Evolutionary conservation across 53 echinoderm and acorn worm species (phyloP).

Genomic region (Astropecten irregularis): DNA sequence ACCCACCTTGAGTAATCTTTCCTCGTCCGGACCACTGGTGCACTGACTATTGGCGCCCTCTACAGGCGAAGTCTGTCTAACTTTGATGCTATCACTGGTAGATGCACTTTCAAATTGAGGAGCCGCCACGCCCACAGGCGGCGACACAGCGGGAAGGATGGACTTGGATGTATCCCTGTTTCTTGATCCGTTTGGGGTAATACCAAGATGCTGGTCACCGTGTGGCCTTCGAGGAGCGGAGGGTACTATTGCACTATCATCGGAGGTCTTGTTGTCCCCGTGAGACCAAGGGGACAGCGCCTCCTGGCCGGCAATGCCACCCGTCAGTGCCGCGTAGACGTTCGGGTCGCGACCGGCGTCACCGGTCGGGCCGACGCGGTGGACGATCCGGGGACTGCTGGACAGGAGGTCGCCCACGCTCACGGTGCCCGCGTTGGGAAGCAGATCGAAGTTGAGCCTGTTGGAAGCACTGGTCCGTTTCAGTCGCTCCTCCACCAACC

Average conservation of each 20-base stretch:
- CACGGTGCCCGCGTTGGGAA: slow-evolving; percentile 65
- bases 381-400: slow-evolving; percentile 73
- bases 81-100: slow-evolving; percentile 11
- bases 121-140: neutral
- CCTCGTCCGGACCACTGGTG: neutral
- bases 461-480: neutral
- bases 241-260: slow-evolving; percentile 20
- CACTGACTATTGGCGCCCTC: neutral
- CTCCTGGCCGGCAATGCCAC: neutral
- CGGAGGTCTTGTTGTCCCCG: neutral
- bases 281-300: slow-evolving; percentile 11
- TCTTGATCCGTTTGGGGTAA: slow-evolving; percentile 8
- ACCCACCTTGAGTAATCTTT: slow-evolving; percentile 33
- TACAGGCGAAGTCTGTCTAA: neutral
- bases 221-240: neutral
- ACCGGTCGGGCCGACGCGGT: slow-evolving; percentile 34
- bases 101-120: neutral
- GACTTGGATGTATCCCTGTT: neutral
- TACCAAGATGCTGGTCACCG: no score
- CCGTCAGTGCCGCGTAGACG: slow-evolving; percentile 47
- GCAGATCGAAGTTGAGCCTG: slow-evolving; percentile 29
- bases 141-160: neutral
- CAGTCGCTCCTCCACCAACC: slow-evolving; percentile 4
- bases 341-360: slow-evolving; percentile 51
- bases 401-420: slow-evolving; percentile 85